A percentile compares a stretch with the other conserved stretches of the same genome.
phyloP scores from a whole-genome alignment of 2,797 vertebrate genomes.

The Lithobates sylvaticus region DNA sequence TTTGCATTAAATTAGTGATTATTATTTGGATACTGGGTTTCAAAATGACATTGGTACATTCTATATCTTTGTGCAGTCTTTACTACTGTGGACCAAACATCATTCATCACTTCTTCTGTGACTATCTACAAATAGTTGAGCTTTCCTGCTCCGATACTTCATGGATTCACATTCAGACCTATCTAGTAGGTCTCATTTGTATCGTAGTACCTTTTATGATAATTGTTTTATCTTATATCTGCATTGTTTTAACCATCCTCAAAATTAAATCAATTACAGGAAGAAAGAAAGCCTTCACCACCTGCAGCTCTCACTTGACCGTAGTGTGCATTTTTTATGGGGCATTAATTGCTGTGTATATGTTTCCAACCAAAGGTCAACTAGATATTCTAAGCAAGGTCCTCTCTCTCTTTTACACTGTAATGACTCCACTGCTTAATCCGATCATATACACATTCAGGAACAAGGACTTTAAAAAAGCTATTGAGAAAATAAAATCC shows the following conservation, averaged over 20 bases:
- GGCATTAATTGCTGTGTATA: slow-evolving; percentile 1
- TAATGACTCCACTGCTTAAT: too few species aligned
- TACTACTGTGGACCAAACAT: slow-evolving; percentile 3
- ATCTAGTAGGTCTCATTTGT: not conserved
- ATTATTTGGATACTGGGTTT: too few species aligned
- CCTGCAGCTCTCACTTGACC: not conserved
- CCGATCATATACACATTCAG: too few species aligned
- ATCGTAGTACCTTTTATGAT: not conserved
- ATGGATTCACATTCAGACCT: not conserved
- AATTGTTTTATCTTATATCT: not conserved
- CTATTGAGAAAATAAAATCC: too few species aligned
- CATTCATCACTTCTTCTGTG: slow-evolving; percentile 70
- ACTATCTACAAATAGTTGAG: not conserved
- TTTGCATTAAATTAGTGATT: too few species aligned
- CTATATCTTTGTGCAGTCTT: too few species aligned
- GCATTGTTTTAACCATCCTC: not conserved
- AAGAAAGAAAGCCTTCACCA: not conserved
- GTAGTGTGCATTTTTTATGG: not conserved
- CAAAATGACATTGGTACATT: too few species aligned
- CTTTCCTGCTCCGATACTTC: slow-evolving; percentile 11
- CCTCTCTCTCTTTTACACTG: not conserved
- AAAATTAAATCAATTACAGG: not conserved
- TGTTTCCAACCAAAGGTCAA: slow-evolving; percentile 8
- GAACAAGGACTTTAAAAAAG: too few species aligned
- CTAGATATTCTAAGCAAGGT: not conserved